These are phyloP conservation scores for Drosophila erecta DNA, from an alignment of 1,140 invertebrate species.

Conservation along the genomic window DNA sequence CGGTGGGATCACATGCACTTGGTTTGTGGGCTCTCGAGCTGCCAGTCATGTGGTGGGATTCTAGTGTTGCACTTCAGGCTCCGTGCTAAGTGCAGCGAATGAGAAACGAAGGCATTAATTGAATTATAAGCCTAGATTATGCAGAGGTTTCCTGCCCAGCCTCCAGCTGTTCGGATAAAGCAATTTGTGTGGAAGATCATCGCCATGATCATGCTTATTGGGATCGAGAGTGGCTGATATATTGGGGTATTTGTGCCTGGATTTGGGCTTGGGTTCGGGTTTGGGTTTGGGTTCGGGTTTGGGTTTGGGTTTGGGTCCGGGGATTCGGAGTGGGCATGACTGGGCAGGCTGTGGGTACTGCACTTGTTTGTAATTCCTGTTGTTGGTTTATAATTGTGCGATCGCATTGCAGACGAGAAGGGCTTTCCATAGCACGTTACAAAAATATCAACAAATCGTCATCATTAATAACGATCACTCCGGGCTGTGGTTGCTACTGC, in stretches of 20 bases:
- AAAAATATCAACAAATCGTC: constrained; percentile 84
- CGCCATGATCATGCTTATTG: constrained; percentile 41
- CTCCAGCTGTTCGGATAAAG: constrained; percentile 52
- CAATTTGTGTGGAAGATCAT: constrained; percentile 73
- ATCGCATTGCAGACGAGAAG: constrained; percentile 47
- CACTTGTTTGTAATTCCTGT: constrained; percentile 80
- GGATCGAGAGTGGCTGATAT: constrained; percentile 1
- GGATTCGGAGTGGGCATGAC: constrained; percentile 54
- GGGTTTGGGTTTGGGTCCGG: background rate
- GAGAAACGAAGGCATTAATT: constrained; percentile 75
- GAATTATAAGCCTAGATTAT: constrained; percentile 84
- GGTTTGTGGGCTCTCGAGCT: constrained; percentile 49
- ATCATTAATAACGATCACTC: constrained; percentile 84
- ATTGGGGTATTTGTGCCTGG: background rate
- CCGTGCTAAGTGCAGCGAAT: constrained; percentile 71
- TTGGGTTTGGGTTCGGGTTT: background rate
- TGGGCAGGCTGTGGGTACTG: constrained; percentile 55
- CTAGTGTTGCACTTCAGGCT: constrained; percentile 76
- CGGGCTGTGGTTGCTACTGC: constrained; percentile 63
- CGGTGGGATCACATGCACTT: background rate
- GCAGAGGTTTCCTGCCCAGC: constrained; percentile 80
- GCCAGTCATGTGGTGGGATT: constrained; percentile 82
- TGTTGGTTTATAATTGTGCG: constrained; percentile 68
- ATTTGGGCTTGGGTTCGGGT: background rate
- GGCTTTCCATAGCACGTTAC: constrained; percentile 70